These are phyloP conservation scores for Eupithecia tripunctaria DNA, from an alignment of 2,888 invertebrate species.

Conservation along the genomic window DNA sequence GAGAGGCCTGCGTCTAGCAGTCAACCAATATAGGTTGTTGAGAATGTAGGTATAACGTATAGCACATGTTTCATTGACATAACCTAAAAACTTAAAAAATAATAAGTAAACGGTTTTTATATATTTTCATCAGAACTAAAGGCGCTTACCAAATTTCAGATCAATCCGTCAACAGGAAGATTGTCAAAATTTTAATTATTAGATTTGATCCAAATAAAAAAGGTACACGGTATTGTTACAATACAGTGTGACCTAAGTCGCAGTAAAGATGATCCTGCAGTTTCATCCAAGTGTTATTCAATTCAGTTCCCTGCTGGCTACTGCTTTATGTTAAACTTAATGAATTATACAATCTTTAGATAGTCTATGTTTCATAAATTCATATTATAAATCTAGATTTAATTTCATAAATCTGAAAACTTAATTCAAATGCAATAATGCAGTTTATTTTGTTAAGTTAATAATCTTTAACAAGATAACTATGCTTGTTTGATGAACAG, in stretches of 20 bases:
- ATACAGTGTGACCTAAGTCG: conserved; percentile 41
- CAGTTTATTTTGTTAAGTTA: not conserved
- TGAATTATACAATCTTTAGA: conserved; percentile 20
- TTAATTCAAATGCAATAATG: not conserved
- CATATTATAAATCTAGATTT: not conserved
- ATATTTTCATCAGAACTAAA: too few species aligned
- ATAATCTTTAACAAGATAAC: not conserved
- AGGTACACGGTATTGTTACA: conserved; percentile 27
- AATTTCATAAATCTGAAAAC: not conserved
- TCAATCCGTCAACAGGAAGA: too few species aligned
- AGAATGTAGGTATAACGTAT: too few species aligned
- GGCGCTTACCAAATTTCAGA: too few species aligned
- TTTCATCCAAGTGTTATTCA: conserved; percentile 59
- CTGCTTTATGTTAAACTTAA: conserved; percentile 22
- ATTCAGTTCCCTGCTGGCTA: conserved; percentile 51
- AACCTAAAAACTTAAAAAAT: too few species aligned
- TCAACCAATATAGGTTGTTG: too few species aligned
- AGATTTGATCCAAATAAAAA: too few species aligned
- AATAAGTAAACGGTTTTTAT: too few species aligned
- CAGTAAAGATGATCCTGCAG: conserved; percentile 56
- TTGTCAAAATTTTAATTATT: too few species aligned
- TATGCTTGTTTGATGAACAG: not conserved
- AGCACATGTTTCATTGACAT: too few species aligned
- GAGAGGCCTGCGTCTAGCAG: too few species aligned
- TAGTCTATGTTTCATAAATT: conserved; percentile 2